Conservation (phyloP, 1,140 invertebrate genomes). For the Drosophila sproati region DNA sequence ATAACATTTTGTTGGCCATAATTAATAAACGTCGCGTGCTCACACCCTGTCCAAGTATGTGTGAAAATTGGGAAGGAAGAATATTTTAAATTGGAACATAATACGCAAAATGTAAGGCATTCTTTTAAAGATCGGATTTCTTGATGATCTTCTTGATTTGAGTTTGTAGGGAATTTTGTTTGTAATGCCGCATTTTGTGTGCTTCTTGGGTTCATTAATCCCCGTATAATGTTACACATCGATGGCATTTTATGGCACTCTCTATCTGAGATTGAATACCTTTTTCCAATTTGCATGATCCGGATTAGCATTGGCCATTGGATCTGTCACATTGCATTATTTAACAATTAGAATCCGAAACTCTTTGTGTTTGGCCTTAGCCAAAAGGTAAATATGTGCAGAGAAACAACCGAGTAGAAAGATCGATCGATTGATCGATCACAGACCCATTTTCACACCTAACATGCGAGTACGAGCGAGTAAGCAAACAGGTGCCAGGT, state of each 20-base stretch:
- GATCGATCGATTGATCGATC: constrained; percentile 59
- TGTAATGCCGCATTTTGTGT: background rate
- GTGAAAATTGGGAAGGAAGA: constrained; percentile 41
- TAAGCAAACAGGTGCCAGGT: constrained; percentile 59
- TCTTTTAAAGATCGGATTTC: too few relatives aligned
- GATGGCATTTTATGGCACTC: background rate
- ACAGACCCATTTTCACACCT: constrained; percentile 71
- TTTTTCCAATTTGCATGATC: constrained; percentile 31
- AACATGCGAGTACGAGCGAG: constrained; percentile 9
- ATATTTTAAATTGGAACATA: background rate
- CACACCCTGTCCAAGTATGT: constrained; percentile 57
- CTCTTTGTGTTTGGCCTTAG: constrained; percentile 2
- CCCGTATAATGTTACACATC: background rate
- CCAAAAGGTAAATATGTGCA: constrained; percentile 10
- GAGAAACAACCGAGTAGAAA: constrained; percentile 29
- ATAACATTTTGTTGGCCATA: constrained; percentile 67
- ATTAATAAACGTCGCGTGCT: constrained; percentile 79
- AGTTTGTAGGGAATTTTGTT: background rate
- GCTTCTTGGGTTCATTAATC: background rate
- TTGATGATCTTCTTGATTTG: background rate
- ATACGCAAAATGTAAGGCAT: background rate
- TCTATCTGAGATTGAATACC: background rate
- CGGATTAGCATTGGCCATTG: constrained; percentile 40
- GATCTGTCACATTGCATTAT: constrained; percentile 62
- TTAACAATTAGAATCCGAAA: constrained; percentile 56